Evolutionary conservation across 1,140 invertebrate genomes (phyloP).

Genomic region (Zaprionus kolodkinae): DNA sequence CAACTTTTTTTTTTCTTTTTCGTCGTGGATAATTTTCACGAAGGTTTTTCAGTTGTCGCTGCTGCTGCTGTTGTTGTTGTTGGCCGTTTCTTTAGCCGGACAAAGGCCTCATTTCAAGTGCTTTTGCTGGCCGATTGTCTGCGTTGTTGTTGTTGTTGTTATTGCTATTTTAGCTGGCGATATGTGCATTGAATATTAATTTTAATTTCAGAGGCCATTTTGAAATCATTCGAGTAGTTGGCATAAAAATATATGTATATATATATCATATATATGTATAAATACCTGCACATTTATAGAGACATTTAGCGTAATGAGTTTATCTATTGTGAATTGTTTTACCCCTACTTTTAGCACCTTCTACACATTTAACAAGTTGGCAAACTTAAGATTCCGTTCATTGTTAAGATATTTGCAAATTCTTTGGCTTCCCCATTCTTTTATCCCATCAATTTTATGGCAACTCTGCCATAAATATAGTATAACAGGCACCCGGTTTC

Average conservation of each 20-base stretch:
- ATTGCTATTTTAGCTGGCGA: slow-evolving; percentile 31
- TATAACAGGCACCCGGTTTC: not conserved
- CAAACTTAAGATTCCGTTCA: not conserved
- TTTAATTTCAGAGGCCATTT: slow-evolving; percentile 66
- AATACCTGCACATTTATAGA: slow-evolving; percentile 6
- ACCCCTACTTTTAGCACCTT: not conserved
- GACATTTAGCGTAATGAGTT: slow-evolving; percentile 10
- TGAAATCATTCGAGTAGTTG: slow-evolving; percentile 44
- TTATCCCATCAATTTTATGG: not conserved
- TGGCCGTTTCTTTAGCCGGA: slow-evolving; percentile 58
- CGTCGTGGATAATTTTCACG: slow-evolving; percentile 77
- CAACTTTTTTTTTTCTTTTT: slow-evolving; percentile 37
- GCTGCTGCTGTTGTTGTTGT: slow-evolving; percentile 2
- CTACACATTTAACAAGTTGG: not conserved
- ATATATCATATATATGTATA: not conserved
- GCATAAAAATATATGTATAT: slow-evolving; percentile 17
- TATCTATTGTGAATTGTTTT: not conserved
- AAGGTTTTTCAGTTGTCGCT: slow-evolving; percentile 73
- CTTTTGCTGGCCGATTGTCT: slow-evolving; percentile 40
- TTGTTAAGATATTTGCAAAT: not conserved
- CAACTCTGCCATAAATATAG: not conserved
- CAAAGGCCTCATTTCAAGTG: slow-evolving; percentile 73
- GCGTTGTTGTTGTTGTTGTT: slow-evolving; percentile 31
- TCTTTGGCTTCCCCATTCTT: not conserved
- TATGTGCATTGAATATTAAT: slow-evolving; percentile 78